Percentiles rank a stretch among this genome's conserved stretches.
These are phyloP conservation scores for Therioaphis trifolii DNA, from an alignment of 2,888 invertebrate genomes.

Conservation along the genomic window DNA sequence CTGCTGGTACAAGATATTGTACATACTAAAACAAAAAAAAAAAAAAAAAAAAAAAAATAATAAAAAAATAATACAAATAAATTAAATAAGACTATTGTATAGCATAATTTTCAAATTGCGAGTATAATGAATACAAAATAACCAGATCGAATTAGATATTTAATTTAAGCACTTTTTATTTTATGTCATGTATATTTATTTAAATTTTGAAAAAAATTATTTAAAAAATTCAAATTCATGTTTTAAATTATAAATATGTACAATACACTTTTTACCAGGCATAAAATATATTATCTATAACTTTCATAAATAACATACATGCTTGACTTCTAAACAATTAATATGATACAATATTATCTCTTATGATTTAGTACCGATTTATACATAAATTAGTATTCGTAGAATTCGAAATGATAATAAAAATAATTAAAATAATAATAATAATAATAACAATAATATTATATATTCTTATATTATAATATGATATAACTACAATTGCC, in stretches of 20 bases:
- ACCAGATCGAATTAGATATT: too few relatives aligned
- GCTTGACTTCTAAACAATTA: background rate
- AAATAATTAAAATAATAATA: conserved; percentile 18
- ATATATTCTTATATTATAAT: background rate
- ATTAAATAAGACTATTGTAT: background rate
- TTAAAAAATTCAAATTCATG: background rate
- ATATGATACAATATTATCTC: background rate
- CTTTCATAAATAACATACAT: background rate
- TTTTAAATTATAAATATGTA: conserved; percentile 2
- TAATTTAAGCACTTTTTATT: background rate
- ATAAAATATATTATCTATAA: background rate
- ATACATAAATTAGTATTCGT: background rate
- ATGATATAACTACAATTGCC: conserved; percentile 40
- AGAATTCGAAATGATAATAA: background rate
- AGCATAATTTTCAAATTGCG: too few relatives aligned
- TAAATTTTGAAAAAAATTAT: background rate
- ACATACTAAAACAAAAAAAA: background rate
- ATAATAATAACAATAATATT: conserved; percentile 24
- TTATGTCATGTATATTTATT: background rate
- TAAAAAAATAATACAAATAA: background rate
- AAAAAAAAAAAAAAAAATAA: background rate
- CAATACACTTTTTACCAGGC: background rate
- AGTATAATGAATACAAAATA: too few relatives aligned
- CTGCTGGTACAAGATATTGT: background rate
- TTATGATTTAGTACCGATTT: background rate